Base-by-base conservation (phyloP, 2,113 vertebrate genomes). In the Oriolus oriolus region DNA sequence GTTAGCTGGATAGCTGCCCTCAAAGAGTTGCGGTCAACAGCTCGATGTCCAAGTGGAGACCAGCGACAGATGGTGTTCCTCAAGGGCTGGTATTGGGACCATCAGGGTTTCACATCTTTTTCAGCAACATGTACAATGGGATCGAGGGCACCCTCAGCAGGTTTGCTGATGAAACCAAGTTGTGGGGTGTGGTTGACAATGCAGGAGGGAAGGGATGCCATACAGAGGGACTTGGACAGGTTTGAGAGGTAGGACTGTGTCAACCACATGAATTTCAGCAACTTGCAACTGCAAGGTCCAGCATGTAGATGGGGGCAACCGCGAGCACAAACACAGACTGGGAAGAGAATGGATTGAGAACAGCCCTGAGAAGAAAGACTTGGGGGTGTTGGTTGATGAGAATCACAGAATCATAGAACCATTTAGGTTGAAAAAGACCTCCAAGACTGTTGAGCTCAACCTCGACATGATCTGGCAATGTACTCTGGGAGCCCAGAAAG, bases 11-110 rank as follows among this genome's bases (percentile, higher is more conserved):
- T 3, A 31, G 59, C 2, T 50, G 31, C 18, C 45, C 27, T 50
- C 22, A 57, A 33, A 44, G 41, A 64, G 26, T 5, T 57, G 31
- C 0, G 0, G 35, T 42, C 31, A 80, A 57, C 9, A 47, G 35
- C 31, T 73, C 4, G 1, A 39, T 57, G 37, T 57, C 33, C 42
- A 50, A 23, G 27, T 13, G 7, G 17, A 73, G 59, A 65, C 27
- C 57, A 59, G 19, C 4, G 10, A 57, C 11, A 13, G 20, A 31
- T 20, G 19, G 28, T 44, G 44, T 6, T 74, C 33, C 60, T 66
- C 44, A 66, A 16, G 6, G 17, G 3, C 3, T 42, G 12, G 17
- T 33, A 28, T 3, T 27, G 44, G 7, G 27, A 59, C 44, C 33
- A 16, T 6, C 0, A 6, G 21, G 3, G 27, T 65, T 65, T 33